Base-by-base conservation (phyloP, 2,888 invertebrate genomes). In the Clusia tigrina region DNA sequence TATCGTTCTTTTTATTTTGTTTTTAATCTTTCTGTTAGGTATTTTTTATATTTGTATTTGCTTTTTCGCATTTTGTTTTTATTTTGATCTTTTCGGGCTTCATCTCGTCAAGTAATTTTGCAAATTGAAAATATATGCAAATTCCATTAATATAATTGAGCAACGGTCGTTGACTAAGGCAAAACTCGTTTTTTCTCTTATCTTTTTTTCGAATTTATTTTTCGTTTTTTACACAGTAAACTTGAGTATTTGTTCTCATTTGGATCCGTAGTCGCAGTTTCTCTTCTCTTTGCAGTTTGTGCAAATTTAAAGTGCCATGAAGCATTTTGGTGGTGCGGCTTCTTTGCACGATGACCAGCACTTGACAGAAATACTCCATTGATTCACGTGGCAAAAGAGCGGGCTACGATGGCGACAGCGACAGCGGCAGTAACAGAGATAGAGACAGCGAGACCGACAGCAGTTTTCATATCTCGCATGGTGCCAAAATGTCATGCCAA, bases 141-240 rank as follows among this genome's bases (percentile, higher is more conserved):
- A 32, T 42, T 42, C n/a, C n/a, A 42, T 42, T 42, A 42, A 42
- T 42, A 61, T 62, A 65, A 67, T 67, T 65, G 63, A 60, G 12
- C 67, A 65, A 54, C 62, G 57, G 63, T 65, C 58, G 54, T 65
- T 65, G 63, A 58, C 56, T 42, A 51, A 42, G 51, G 18, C 32
- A 38, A 46, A 24, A 23, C 25, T 22, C 6, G 58, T 48, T 54
- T 37, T 5, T 42, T 10, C n/a, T 10, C 9, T 42, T 3, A 3
- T 42, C 9, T 3, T 42, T 15, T 15, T 6, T 15, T 3, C 9
- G 3, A 15, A 15, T 3, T 42, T 42, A 3, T 42, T 32, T 32
- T 32, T 32, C 32, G 32, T 32, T 9, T 32, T 32, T 32, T 32
- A 32, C 6, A 32, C 6, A 32, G n/a, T n/a, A n/a, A n/a, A n/a